Conservation (phyloP, 2,888 invertebrate species). For the Euzophera pinguis region DNA sequence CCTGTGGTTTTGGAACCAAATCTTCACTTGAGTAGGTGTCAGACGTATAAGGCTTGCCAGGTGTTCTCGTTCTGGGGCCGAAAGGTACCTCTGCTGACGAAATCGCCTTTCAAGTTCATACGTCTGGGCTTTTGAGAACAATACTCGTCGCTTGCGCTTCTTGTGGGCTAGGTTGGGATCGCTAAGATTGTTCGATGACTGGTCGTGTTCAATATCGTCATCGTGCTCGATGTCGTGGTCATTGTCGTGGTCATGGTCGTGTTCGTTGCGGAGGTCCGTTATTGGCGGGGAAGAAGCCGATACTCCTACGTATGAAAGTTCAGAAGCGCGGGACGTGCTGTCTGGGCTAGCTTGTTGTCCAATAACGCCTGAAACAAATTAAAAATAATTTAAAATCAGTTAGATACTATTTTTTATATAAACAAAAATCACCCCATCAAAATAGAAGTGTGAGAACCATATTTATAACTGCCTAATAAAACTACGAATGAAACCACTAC, state of each 20-base stretch:
- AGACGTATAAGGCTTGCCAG: conserved; percentile 95
- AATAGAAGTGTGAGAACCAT: conserved; percentile 15
- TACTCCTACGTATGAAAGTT: conserved; percentile 80
- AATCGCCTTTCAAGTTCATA: conserved; percentile 97
- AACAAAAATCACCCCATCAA: not conserved
- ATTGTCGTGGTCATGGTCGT: conserved; percentile 52
- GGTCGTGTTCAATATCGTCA: conserved; percentile 78
- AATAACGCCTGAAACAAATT: conserved; percentile 57
- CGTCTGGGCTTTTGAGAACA: conserved; percentile 98
- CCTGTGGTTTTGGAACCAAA: conserved; percentile 99
- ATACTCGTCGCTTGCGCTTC: conserved; percentile 96
- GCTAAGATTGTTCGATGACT: conserved; percentile 48
- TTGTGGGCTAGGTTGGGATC: conserved; percentile 83
- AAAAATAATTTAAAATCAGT: conserved; percentile 16
- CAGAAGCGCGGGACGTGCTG: conserved; percentile 92
- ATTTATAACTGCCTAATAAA: conserved; percentile 4
- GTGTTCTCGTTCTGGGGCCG: conserved; percentile 98
- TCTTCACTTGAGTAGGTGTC: conserved; percentile 98
- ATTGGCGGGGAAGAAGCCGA: conserved; percentile 60
- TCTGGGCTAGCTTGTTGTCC: conserved; percentile 91
- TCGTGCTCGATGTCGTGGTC: conserved; percentile 81
- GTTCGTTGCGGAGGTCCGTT: conserved; percentile 50
- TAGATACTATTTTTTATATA: not conserved
- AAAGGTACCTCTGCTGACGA: conserved; percentile 96
- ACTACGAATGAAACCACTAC: conserved; percentile 29